Conservation (phyloP, 1,140 invertebrate genomes). For the Drosophila tropicalis region DNA sequence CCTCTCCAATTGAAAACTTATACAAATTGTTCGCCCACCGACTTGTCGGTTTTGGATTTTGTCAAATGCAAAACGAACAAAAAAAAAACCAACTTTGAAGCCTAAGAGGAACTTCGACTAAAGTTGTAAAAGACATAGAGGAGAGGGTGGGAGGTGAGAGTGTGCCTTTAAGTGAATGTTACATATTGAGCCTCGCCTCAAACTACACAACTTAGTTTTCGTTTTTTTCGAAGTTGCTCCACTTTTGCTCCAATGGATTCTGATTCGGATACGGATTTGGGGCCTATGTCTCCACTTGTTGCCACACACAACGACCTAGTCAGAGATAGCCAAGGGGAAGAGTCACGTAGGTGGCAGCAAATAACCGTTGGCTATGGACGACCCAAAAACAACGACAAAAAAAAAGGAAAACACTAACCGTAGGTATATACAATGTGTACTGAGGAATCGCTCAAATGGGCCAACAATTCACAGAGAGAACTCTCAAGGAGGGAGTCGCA, state of each 20-base stretch:
- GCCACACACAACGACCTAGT: slow-evolving; percentile 26
- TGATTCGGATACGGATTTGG: neutral
- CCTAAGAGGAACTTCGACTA: neutral
- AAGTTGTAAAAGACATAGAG: neutral
- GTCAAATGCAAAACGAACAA: slow-evolving; percentile 5
- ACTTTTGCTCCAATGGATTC: slow-evolving; percentile 17
- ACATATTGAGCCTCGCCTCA: slow-evolving; percentile 7
- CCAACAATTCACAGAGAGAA: slow-evolving; percentile 22
- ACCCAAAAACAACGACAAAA: slow-evolving; percentile 19
- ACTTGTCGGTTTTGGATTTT: slow-evolving; percentile 11
- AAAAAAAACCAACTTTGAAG: slow-evolving; percentile 1
- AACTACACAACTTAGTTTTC: slow-evolving; percentile 6
- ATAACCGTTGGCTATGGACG: slow-evolving; percentile 60
- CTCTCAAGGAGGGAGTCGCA: slow-evolving; percentile 5
- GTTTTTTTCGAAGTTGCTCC: slow-evolving; percentile 45
- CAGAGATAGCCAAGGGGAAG: neutral
- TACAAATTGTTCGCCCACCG: slow-evolving; percentile 11
- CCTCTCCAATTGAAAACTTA: slow-evolving; percentile 12
- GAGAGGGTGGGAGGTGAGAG: neutral
- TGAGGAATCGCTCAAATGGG: slow-evolving; percentile 40
- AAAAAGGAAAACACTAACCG: neutral
- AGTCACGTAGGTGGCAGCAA: slow-evolving; percentile 62
- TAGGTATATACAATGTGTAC: slow-evolving; percentile 35
- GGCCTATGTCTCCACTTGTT: slow-evolving; percentile 47
- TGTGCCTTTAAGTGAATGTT: slow-evolving; percentile 34